phyloP scores from a whole-genome alignment of 2,797 vertebrate species.

The Anas georgica region DNA sequence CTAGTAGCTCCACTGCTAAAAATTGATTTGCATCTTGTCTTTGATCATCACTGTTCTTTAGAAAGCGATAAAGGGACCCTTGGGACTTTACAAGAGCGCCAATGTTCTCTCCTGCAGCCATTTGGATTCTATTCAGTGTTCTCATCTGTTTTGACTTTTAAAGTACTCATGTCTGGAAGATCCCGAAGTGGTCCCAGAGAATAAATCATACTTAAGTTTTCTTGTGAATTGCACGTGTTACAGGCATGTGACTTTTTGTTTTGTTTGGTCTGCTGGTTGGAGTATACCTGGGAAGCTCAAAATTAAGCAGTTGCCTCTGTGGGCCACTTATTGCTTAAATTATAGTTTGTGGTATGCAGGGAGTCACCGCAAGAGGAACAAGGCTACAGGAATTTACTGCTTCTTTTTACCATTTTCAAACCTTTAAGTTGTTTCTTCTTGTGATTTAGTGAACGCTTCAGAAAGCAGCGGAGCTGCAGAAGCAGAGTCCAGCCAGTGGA shows the following conservation, averaged over 20 bases:
- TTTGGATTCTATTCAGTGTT: not conserved
- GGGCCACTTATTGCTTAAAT: not conserved
- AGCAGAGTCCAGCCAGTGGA: slow-evolving; percentile 77
- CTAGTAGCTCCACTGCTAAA: not conserved
- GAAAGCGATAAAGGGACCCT: not conserved
- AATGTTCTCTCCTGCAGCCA: not conserved
- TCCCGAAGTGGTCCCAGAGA: not conserved
- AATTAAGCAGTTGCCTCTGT: not conserved
- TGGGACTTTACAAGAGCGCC: not conserved
- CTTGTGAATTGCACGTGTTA: not conserved
- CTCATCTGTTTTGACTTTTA: not conserved
- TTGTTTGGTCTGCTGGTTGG: not conserved
- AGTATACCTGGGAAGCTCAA: not conserved
- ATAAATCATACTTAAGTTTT: not conserved
- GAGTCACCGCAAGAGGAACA: not conserved
- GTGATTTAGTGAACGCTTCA: slow-evolving; percentile 54
- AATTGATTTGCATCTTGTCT: not conserved
- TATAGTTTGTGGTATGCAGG: not conserved
- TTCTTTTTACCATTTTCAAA: not conserved
- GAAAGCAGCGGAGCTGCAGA: slow-evolving; percentile 65
- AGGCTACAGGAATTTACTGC: not conserved
- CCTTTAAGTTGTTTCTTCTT: slow-evolving; percentile 18
- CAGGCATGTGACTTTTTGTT: not conserved
- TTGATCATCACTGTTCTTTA: not conserved
- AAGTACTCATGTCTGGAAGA: not conserved